A percentile compares a stretch with the other conserved stretches of the same genome.
These are phyloP conservation scores for Anabacerthia variegaticeps DNA, from an alignment of 2,797 vertebrate genomes.

Conservation along the genomic window DNA sequence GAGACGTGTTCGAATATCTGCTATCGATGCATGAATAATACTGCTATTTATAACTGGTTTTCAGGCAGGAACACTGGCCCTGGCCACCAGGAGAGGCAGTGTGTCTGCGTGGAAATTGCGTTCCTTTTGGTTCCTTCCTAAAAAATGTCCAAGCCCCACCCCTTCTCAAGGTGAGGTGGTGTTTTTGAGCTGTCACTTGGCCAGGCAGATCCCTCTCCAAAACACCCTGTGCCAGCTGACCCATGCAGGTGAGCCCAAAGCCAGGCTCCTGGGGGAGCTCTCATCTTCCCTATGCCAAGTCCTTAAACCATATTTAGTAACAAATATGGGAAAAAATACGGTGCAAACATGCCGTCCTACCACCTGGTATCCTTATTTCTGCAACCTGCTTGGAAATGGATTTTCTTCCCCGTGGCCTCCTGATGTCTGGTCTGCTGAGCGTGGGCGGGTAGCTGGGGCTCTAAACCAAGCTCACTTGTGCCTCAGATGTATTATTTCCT, in stretches of 20 bases:
- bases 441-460: not conserved
- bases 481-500: not conserved
- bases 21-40: not conserved
- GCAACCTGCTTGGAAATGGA: not conserved
- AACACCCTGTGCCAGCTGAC: not conserved
- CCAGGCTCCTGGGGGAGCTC: conserved; percentile 35
- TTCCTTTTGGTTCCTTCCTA: accelerated
- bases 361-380: not conserved
- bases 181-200: not conserved
- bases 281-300: not conserved
- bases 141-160: not conserved
- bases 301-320: not conserved
- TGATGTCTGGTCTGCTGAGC: not conserved
- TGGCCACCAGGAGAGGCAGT: not conserved
- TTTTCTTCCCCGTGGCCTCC: not conserved
- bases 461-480: accelerated
- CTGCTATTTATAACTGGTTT: conserved; percentile 22
- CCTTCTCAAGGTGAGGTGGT: not conserved
- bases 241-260: not conserved
- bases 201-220: not conserved
- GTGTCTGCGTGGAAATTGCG: accelerated
- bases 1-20: not conserved
- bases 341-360: not conserved
- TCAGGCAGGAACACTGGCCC: not conserved
- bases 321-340: not conserved